Evolutionary conservation across 2,888 invertebrate genomes (phyloP).

Genomic region (Spodoptera exigua): DNA sequence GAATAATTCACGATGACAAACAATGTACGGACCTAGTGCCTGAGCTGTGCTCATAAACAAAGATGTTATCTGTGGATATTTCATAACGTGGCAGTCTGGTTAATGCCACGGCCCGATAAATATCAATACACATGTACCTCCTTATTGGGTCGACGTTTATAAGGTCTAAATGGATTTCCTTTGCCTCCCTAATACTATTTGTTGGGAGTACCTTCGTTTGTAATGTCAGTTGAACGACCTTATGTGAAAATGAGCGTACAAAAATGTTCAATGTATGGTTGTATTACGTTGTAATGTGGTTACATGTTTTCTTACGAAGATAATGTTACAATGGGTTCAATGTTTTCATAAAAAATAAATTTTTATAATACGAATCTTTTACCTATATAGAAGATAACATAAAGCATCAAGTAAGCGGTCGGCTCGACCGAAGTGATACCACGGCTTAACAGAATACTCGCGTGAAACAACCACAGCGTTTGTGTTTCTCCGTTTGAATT

Average conservation of each 20-base stretch:
- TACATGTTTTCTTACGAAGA: too few relatives aligned
- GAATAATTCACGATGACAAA: constrained; percentile 14
- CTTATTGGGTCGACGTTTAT: constrained; percentile 51
- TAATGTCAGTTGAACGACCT: constrained; percentile 27
- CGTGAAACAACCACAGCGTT: too few relatives aligned
- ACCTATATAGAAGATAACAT: too few relatives aligned
- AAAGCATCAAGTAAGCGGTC: too few relatives aligned
- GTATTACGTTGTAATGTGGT: constrained; percentile 6
- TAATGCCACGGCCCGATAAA: constrained; percentile 45
- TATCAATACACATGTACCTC: constrained; percentile 46
- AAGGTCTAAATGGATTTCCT: constrained; percentile 50
- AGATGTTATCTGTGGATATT: constrained; percentile 33
- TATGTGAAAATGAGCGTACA: constrained; percentile 18
- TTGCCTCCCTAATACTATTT: constrained; percentile 48
- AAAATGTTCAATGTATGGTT: constrained; percentile 13
- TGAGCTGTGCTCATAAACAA: constrained; percentile 20
- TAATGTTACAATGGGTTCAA: neutral
- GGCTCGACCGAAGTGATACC: too few relatives aligned
- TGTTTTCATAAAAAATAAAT: neutral
- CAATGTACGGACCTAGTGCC: constrained; percentile 24
- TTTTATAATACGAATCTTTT: too few relatives aligned
- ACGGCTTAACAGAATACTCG: too few relatives aligned
- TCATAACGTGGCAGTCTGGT: constrained; percentile 28
- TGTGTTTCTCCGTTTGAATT: too few relatives aligned
- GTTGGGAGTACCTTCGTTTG: constrained; percentile 31